Percentiles rank a stretch among this genome's conserved stretches.
phyloP scores from a whole-genome alignment of 2,113 vertebrate genomes.

The Chloropsis hardwickii region DNA sequence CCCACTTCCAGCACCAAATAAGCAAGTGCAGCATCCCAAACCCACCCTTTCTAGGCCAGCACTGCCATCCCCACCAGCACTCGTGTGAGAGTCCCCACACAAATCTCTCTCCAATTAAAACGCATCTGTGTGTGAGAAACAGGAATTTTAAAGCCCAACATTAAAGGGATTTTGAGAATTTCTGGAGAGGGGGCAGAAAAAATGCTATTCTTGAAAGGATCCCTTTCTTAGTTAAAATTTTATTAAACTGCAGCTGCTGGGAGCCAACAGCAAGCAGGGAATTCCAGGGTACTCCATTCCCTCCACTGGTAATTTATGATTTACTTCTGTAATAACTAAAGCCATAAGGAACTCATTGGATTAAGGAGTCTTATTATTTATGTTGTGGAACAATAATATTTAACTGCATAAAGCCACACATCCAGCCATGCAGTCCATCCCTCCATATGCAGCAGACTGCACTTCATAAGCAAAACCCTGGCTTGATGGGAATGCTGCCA shows the following conservation, averaged over 20 bases:
- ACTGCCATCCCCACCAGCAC: neutral
- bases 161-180: neutral
- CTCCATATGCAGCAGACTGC: neutral
- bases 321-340: neutral
- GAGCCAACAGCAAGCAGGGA: neutral
- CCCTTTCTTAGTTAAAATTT: neutral
- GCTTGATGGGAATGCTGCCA: neutral
- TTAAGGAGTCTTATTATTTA: neutral
- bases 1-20: fast-evolving
- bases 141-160: neutral
- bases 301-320: neutral
- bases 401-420: neutral
- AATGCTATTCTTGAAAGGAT: neutral
- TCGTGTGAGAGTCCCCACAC: fast-evolving
- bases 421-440: neutral
- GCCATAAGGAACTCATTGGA: constrained; percentile 14
- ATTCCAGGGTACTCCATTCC: neutral
- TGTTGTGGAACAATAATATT: neutral
- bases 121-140: neutral
- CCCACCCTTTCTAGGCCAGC: fast-evolving
- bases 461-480: neutral
- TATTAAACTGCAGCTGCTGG: constrained; percentile 42
- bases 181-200: neutral
- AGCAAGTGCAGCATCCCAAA: neutral
- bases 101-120: neutral